Evolutionary conservation across 2,113 vertebrate species (phyloP).

Genomic region (Sceloporus undulatus): DNA sequence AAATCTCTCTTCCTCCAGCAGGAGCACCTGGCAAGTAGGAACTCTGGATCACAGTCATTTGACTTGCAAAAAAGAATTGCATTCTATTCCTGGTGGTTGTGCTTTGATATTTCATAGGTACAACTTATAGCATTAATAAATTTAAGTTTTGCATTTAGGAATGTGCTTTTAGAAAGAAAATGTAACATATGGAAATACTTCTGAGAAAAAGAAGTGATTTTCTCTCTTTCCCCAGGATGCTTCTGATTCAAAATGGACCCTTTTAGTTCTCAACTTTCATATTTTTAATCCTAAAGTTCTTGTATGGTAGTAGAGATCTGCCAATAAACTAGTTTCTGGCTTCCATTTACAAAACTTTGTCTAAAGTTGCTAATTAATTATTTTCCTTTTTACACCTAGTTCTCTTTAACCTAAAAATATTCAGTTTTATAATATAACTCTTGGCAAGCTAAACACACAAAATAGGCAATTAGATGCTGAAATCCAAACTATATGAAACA

Average conservation of each 20-base stretch:
- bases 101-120: not conserved
- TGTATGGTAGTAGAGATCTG: conserved; percentile 55
- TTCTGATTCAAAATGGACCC: conserved; percentile 41
- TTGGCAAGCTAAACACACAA: conserved; percentile 47
- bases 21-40: not conserved
- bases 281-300: conserved; percentile 64
- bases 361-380: conserved; percentile 40
- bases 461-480: conserved; percentile 59
- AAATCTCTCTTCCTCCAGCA: not conserved
- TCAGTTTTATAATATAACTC: conserved; percentile 58
- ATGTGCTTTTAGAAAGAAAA: not conserved
- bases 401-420: conserved; percentile 47
- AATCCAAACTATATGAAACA: conserved; percentile 39
- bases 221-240: conserved; percentile 7
- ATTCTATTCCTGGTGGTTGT: not conserved
- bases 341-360: conserved; percentile 38
- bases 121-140: not conserved
- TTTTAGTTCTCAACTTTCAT: conserved; percentile 65
- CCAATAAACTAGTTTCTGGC: conserved; percentile 50
- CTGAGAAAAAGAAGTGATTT: not conserved
- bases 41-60: not conserved
- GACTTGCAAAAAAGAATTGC: not conserved
- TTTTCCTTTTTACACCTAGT: conserved; percentile 45
- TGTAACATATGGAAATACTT: conserved; percentile 19
- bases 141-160: not conserved